A percentile compares a stretch with the other conserved stretches of the same genome.
Conservation (phyloP, 2,113 vertebrate species). For the Thalassoma bifasciatum region DNA sequence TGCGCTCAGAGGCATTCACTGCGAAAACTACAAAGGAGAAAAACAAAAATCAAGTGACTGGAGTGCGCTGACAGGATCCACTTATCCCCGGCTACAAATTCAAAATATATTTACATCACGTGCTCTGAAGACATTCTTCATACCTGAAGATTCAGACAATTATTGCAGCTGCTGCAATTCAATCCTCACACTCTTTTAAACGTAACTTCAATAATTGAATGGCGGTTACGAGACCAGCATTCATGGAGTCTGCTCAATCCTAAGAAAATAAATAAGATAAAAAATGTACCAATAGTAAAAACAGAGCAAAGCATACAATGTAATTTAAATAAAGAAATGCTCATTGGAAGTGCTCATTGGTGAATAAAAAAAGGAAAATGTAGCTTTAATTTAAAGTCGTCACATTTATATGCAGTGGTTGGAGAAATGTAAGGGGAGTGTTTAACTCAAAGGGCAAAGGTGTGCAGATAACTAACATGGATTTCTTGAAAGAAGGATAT, state of each 20-base stretch:
- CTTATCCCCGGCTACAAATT: slow-evolving; percentile 18
- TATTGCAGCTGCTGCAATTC: slow-evolving; percentile 33
- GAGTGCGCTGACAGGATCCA: slow-evolving; percentile 36
- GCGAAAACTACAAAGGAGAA: slow-evolving; percentile 30
- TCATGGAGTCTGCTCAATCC: slow-evolving; percentile 8
- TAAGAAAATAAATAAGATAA: slow-evolving; percentile 69
- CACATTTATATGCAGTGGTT: neutral
- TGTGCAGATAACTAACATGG: too few species aligned
- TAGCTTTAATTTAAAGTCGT: neutral
- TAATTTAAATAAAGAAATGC: slow-evolving; percentile 35
- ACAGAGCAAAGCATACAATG: slow-evolving; percentile 35
- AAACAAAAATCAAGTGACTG: slow-evolving; percentile 4
- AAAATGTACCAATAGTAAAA: slow-evolving; percentile 48
- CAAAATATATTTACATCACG: slow-evolving; percentile 52
- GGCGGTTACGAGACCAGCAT: slow-evolving; percentile 20
- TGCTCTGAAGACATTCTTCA: slow-evolving; percentile 18
- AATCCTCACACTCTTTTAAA: neutral
- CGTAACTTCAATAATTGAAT: slow-evolving; percentile 8
- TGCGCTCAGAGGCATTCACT: neutral
- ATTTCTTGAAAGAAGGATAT: too few species aligned
- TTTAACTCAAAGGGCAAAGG: slow-evolving; percentile 6
- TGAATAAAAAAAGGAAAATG: neutral
- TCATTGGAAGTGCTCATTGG: neutral
- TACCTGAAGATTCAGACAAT: slow-evolving; percentile 12
- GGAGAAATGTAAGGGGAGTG: neutral